A percentile compares a stretch with the other conserved stretches of the same genome.
These are phyloP conservation scores for Rhorus exstirpatorius DNA, from an alignment of 2,888 invertebrate species.

Conservation along the genomic window DNA sequence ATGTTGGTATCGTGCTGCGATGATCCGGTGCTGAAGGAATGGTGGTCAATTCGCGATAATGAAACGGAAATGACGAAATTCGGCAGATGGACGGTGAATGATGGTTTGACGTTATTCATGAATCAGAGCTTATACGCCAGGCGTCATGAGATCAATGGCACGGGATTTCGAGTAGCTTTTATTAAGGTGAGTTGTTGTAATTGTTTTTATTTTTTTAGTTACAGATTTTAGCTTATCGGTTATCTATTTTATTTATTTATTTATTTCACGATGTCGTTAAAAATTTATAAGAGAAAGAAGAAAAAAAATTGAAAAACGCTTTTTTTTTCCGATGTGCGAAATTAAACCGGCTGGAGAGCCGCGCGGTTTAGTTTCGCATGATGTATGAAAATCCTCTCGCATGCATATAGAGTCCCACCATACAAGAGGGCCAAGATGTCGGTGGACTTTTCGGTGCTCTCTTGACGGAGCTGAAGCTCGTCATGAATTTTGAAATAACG, in stretches of 20 bases:
- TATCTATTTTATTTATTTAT: no score
- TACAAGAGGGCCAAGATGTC: no score
- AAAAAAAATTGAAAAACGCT: no score
- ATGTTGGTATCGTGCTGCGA: slow-evolving; percentile 78
- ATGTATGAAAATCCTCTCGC: no score
- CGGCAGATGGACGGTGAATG: slow-evolving; percentile 72
- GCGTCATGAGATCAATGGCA: slow-evolving; percentile 73
- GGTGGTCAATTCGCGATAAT: slow-evolving; percentile 76
- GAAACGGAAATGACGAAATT: slow-evolving; percentile 68
- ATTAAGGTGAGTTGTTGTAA: slow-evolving; percentile 72
- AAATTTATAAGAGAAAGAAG: no score
- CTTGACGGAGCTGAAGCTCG: slow-evolving; percentile 73
- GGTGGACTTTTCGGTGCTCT: slow-evolving; percentile 75
- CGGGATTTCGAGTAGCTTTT: slow-evolving; percentile 72
- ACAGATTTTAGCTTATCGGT: no score
- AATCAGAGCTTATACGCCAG: slow-evolving; percentile 72
- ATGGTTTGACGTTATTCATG: slow-evolving; percentile 41
- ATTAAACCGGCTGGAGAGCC: no score
- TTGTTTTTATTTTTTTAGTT: neutral
- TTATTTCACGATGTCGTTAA: no score
- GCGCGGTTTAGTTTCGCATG: no score
- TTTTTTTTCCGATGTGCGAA: no score
- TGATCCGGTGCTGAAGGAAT: slow-evolving; percentile 73
- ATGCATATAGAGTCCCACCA: no score
- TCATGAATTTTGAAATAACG: slow-evolving; percentile 77